Evolutionary conservation across 2,888 invertebrate genomes (phyloP).

Genomic region (Diloba caeruleocephala): DNA sequence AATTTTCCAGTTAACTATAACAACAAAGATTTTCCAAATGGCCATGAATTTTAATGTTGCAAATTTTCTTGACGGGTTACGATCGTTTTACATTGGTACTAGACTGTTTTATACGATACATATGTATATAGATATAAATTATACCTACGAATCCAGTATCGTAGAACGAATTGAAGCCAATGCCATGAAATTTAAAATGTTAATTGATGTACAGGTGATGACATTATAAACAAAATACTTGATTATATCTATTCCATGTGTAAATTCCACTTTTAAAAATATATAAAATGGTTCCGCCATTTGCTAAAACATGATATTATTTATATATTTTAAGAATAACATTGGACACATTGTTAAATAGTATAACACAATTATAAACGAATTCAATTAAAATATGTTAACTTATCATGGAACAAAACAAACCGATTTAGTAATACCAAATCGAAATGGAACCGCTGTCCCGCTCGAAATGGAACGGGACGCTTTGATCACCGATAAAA

Average conservation of each 20-base stretch:
- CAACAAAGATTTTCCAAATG: constrained; percentile 43
- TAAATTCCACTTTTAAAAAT: background rate
- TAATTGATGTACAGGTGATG: constrained; percentile 6
- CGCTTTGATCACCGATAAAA: no score
- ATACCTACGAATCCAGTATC: constrained; percentile 1
- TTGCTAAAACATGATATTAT: no score
- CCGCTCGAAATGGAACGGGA: no score
- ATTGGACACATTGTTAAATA: no score
- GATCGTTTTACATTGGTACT: constrained; percentile 35
- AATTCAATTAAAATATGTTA: no score
- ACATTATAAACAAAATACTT: constrained; percentile 1
- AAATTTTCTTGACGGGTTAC: constrained; percentile 34
- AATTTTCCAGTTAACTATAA: constrained; percentile 46
- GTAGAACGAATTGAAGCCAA: background rate
- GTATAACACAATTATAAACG: no score
- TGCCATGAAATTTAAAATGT: background rate
- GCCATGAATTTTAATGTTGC: constrained; percentile 47
- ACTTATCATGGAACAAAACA: no score
- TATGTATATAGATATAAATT: background rate
- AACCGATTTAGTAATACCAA: no score
- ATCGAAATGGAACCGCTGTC: no score
- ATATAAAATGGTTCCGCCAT: no score
- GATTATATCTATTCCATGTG: background rate
- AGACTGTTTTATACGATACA: constrained; percentile 17
- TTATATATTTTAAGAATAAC: no score